Evolutionary conservation across 2,113 vertebrate species (phyloP).

Genomic region (Tachysurus vachellii): DNA sequence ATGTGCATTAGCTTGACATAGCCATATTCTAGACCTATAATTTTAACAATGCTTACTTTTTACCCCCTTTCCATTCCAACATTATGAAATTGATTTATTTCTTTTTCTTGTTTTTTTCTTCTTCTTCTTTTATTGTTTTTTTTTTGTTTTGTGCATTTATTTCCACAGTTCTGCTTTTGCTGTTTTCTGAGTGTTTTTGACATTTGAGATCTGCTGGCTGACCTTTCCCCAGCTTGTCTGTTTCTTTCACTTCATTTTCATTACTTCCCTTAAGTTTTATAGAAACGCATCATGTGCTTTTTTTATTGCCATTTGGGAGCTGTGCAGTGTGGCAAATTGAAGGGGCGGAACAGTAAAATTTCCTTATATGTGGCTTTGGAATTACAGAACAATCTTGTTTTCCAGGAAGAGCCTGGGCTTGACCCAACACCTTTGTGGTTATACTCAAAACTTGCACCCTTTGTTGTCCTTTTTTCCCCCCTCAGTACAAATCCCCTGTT

Average conservation of each 20-base stretch:
- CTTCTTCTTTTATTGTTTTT: neutral
- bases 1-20: neutral
- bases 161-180: slow-evolving; percentile 13
- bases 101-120: neutral
- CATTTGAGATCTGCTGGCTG: slow-evolving; percentile 22
- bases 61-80: neutral
- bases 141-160: neutral
- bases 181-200: neutral
- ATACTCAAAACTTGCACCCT: neutral
- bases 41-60: neutral
- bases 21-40: neutral
- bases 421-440: slow-evolving; percentile 10
- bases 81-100: neutral
- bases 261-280: slow-evolving; percentile 43
- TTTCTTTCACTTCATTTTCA: slow-evolving; percentile 51
- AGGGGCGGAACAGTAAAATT: slow-evolving; percentile 1
- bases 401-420: slow-evolving; percentile 13
- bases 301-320: slow-evolving; percentile 23
- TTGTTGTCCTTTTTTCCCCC: slow-evolving; percentile 6
- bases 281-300: slow-evolving; percentile 40
- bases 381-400: slow-evolving; percentile 19
- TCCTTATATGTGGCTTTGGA: slow-evolving; percentile 3
- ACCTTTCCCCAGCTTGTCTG: slow-evolving; percentile 39
- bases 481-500: slow-evolving; percentile 7
- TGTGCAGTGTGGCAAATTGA: neutral